phyloP scores from a whole-genome alignment of 2,113 vertebrate species.

The Thermophis baileyi region DNA sequence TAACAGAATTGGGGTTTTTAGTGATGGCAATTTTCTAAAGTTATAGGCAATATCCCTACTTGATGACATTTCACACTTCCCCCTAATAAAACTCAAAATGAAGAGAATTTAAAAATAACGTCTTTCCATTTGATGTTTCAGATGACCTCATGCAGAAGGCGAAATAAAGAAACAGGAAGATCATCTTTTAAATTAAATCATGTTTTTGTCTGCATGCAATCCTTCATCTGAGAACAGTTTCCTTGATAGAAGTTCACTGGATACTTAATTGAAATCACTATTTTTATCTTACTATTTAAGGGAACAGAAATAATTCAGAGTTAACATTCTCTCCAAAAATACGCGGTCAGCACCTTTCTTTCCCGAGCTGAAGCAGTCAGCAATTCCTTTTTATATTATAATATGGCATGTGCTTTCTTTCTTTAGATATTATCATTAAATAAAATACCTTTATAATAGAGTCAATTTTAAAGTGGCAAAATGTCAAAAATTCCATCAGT shows the following conservation, averaged over 20 bases:
- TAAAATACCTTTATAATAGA: conserved; percentile 61
- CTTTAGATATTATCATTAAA: conserved; percentile 56
- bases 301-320: conserved; percentile 75
- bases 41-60: neutral
- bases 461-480: conserved; percentile 58
- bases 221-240: conserved; percentile 45
- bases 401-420: conserved; percentile 43
- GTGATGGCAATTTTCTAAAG: neutral
- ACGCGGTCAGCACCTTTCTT: conserved; percentile 70
- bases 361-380: conserved; percentile 68
- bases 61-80: neutral
- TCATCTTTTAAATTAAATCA: neutral
- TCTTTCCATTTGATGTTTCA: conserved; percentile 3
- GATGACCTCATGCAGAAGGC: conserved; percentile 23
- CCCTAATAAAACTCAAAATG: neutral
- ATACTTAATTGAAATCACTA: conserved; percentile 48
- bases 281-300: conserved; percentile 66
- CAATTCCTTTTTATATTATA: conserved; percentile 66
- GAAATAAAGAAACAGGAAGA: neutral
- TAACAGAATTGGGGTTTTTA: neutral
- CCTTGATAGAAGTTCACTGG: conserved; percentile 56
- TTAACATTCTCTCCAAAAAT: conserved; percentile 73
- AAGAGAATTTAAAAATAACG: neutral
- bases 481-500: conserved; percentile 65
- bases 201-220: conserved; percentile 28